Evolutionary conservation across 2,888 invertebrate genomes (phyloP).

Genomic region (Invenusta paracnida): DNA sequence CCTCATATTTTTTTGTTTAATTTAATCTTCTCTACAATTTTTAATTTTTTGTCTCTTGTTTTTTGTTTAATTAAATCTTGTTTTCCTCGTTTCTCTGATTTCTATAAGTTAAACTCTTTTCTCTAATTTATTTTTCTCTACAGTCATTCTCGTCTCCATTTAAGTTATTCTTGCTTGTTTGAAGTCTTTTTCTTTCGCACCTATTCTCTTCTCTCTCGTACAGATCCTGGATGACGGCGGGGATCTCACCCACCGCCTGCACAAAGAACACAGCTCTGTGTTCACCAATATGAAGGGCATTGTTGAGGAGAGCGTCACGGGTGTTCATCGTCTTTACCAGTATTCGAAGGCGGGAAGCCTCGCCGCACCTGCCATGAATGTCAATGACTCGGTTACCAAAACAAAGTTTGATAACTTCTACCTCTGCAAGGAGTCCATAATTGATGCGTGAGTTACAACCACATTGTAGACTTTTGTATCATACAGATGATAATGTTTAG

Average conservation of each 20-base stretch:
- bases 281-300: constrained; percentile 86
- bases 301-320: constrained; percentile 93
- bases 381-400: constrained; percentile 94
- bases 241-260: constrained; percentile 89
- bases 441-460: constrained; percentile 68
- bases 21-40: too few relatives aligned
- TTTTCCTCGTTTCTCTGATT: too few relatives aligned
- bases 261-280: constrained; percentile 86
- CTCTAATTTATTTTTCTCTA: too few relatives aligned
- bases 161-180: too few relatives aligned
- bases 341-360: constrained; percentile 87
- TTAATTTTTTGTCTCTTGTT: too few relatives aligned
- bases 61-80: too few relatives aligned
- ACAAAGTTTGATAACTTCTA: constrained; percentile 95
- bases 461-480: background rate
- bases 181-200: too few relatives aligned
- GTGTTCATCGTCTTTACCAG: constrained; percentile 92
- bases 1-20: too few relatives aligned
- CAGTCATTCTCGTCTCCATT: too few relatives aligned
- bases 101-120: too few relatives aligned
- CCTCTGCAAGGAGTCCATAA: constrained; percentile 84
- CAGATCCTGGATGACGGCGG: constrained; percentile 90
- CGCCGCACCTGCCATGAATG: constrained; percentile 94
- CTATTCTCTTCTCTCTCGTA: too few relatives aligned
- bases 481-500: too few relatives aligned